A percentile compares a stretch with the other conserved stretches of the same genome.
phyloP scores from a whole-genome alignment of 2,888 invertebrate genomes.

The Dasypolia templi region DNA sequence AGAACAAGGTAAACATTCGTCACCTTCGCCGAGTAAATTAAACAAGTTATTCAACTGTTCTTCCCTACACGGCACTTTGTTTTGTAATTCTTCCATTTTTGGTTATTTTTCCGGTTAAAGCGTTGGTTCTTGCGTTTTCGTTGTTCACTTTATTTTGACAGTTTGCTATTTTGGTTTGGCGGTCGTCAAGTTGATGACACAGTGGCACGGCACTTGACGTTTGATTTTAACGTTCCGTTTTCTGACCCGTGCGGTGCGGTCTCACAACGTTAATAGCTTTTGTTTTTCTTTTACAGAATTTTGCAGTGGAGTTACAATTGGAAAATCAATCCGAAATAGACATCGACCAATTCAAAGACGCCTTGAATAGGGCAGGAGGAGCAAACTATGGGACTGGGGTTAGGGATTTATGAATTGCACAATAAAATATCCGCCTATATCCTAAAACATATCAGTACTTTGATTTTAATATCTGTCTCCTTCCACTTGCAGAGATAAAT shows the following conservation, averaged over 20 bases:
- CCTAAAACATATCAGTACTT: slow-evolving; percentile 71
- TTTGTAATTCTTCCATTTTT: slow-evolving; percentile 88
- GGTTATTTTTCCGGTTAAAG: slow-evolving; percentile 35
- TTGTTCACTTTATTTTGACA: slow-evolving; percentile 48
- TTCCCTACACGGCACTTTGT: slow-evolving; percentile 88
- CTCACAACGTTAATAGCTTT: slow-evolving; percentile 64
- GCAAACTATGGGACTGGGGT: slow-evolving; percentile 95
- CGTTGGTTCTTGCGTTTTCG: slow-evolving; percentile 3
- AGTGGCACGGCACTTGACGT: too few species aligned
- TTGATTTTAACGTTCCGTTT: slow-evolving; percentile 64
- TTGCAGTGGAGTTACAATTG: slow-evolving; percentile 94
- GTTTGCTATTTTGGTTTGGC: slow-evolving; percentile 49
- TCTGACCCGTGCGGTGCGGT: slow-evolving; percentile 62
- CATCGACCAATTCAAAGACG: slow-evolving; percentile 92
- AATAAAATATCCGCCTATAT: slow-evolving; percentile 67
- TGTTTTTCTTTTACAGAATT: slow-evolving; percentile 90
- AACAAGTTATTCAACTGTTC: slow-evolving; percentile 86
- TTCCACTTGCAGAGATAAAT: slow-evolving; percentile 19
- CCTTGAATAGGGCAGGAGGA: slow-evolving; percentile 93
- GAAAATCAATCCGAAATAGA: slow-evolving; percentile 93
- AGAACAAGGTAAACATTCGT: slow-evolving; percentile 92
- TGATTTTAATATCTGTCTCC: slow-evolving; percentile 64
- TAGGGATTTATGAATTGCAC: slow-evolving; percentile 90
- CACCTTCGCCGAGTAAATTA: slow-evolving; percentile 88
- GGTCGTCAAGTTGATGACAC: slow-evolving; percentile 13